phyloP scores from a whole-genome alignment of 2,113 vertebrate genomes.

The Megaleporinus macrocephalus region DNA sequence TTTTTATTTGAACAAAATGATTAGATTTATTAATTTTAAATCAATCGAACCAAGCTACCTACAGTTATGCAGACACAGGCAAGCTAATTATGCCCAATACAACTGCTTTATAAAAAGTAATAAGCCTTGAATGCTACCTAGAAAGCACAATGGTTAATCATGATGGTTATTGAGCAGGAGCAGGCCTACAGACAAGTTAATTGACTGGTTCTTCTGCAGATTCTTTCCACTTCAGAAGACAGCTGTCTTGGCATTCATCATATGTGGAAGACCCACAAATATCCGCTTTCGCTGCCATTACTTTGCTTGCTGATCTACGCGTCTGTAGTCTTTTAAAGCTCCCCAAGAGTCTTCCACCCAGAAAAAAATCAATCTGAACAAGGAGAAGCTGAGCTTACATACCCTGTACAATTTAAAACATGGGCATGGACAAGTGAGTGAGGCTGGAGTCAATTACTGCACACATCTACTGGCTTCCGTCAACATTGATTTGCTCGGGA shows the following conservation, averaged over 20 bases:
- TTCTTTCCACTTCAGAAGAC: background rate
- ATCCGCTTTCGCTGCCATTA: conserved; percentile 16
- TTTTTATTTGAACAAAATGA: too few species aligned
- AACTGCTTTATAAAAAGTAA: background rate
- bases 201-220: background rate
- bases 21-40: too few species aligned
- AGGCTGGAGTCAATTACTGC: conserved; percentile 71
- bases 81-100: too few species aligned
- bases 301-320: conserved; percentile 18
- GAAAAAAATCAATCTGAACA: conserved; percentile 59
- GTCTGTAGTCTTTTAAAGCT: background rate
- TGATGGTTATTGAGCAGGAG: background rate
- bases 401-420: conserved; percentile 3
- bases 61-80: too few species aligned
- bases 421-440: conserved; percentile 54
- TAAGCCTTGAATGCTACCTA: background rate
- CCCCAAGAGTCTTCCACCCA: conserved; percentile 47
- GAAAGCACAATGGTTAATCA: background rate
- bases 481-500: conserved; percentile 73
- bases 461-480: conserved; percentile 68
- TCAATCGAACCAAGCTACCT: too few species aligned
- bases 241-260: background rate
- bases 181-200: background rate
- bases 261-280: background rate
- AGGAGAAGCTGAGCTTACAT: conserved; percentile 52